Conservation (phyloP, 2,797 vertebrate species). For the Protosalanx chinensis region DNA sequence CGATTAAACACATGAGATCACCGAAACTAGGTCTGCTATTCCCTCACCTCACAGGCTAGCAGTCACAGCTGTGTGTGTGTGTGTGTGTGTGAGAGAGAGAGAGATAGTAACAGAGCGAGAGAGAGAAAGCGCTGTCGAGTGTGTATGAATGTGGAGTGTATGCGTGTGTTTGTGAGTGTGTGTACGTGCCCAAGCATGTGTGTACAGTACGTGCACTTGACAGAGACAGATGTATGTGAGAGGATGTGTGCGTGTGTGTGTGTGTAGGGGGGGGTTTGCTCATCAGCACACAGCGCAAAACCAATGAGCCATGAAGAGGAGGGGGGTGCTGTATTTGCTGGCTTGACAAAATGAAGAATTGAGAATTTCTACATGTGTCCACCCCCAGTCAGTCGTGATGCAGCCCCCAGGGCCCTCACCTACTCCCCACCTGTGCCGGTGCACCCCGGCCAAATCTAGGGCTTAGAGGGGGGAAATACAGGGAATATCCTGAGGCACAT, state of each 20-base stretch:
- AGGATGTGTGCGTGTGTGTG: conserved; percentile 11
- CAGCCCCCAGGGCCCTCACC: conserved; percentile 27
- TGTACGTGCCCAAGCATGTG: not conserved
- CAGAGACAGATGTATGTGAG: conserved; percentile 4
- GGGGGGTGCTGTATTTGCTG: conserved; percentile 28
- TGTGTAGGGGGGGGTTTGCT: conserved; percentile 1
- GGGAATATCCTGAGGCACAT: conserved; percentile 28
- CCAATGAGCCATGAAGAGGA: conserved; percentile 31
- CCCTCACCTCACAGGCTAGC: conserved; percentile 46
- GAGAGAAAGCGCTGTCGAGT: not conserved
- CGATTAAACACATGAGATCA: conserved; percentile 55
- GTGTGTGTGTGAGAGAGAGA: conserved; percentile 17
- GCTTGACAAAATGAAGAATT: conserved; percentile 67
- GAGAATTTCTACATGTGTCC: conserved; percentile 55
- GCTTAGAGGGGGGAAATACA: conserved; percentile 18
- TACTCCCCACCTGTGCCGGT: conserved; percentile 13
- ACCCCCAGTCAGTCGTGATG: conserved; percentile 32
- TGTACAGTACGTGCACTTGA: too few species aligned
- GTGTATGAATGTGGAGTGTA: too few species aligned
- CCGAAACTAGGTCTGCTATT: conserved; percentile 59
- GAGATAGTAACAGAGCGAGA: not conserved
- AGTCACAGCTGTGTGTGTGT: conserved; percentile 30
- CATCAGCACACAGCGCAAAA: conserved; percentile 21
- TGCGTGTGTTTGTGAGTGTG: conserved; percentile 8
- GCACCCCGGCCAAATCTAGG: conserved; percentile 6